Base-by-base conservation (phyloP, 2,888 invertebrate genomes). In the Tinea pellionella region DNA sequence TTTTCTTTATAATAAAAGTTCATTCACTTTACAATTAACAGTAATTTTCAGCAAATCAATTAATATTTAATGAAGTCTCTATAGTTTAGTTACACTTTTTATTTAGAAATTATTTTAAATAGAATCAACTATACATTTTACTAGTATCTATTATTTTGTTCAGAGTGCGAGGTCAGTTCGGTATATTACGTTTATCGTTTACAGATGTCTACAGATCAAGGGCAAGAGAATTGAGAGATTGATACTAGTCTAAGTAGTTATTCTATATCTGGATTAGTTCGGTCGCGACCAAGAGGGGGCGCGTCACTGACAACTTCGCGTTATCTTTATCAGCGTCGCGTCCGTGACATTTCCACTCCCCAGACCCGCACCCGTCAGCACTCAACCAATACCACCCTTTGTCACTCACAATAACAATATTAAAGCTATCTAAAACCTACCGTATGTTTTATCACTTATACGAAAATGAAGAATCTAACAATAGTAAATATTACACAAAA, bases 321-420 rank as follows among this genome's bases (percentile, higher is more conserved):
- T 74, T 77, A 80, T 80, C 77, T 77, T 70, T 77, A 74, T 77
- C 68, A 71, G 62, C 65, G 63, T 63, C 62, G 67, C 67, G 81
- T 73, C 82, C 82, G 64, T 82, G 82, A 82, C 81, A 83, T 82
- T 80, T 80, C 72, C 74, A 72, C 77, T 66, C 75, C 78, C 72
- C 68, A 67, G 67, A 69, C 66, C 63, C 64, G n/a, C 42, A 12
- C 41, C 42, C 59, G 24, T 4, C 30, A 2, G 24, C 24, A n/a
- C 37, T 56, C 41, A n/a, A 15, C 16, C 59, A 59, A 41, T 59
- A 42, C 57, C 57, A 57, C 66, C 65, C 63, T 69, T 70, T 65
- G 68, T 65, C 66, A 68, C 64, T 65, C 63, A 68, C 65, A 65
- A 66, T 68, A 66, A 67, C 63, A 61, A 62, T 58, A 51, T 61